Percentiles rank a stretch among this genome's conserved stretches.
These are phyloP conservation scores for Nesoenas mayeri DNA, from an alignment of 2,113 vertebrate genomes.

Conservation along the genomic window DNA sequence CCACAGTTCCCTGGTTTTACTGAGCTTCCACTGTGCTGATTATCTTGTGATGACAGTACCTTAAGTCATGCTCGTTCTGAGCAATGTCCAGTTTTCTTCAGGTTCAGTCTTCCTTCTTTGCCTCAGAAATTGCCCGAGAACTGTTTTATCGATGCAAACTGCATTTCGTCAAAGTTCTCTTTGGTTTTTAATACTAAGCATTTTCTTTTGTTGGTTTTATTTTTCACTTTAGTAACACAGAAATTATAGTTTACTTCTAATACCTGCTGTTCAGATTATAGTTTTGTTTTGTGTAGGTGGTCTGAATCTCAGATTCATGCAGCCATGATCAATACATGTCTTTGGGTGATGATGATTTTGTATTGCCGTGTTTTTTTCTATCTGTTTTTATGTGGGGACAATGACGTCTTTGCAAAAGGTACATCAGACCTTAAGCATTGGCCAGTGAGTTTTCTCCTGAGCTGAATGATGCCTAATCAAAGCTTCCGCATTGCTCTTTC, in stretches of 20 bases:
- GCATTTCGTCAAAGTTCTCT: not conserved
- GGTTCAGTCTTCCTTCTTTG: not conserved
- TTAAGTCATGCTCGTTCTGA: not conserved
- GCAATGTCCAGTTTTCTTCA: not conserved
- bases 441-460: not conserved
- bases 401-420: not conserved
- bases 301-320: not conserved
- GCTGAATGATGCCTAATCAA: not conserved
- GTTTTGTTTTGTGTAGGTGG: not conserved
- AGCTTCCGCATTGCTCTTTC: not conserved
- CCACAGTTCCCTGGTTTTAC: not conserved
- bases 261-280: not conserved
- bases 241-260: not conserved
- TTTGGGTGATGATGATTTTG: not conserved
- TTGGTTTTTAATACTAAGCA: not conserved
- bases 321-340: not conserved
- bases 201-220: not conserved
- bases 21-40: not conserved
- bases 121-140: not conserved
- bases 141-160: not conserved
- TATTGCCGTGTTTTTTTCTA: not conserved
- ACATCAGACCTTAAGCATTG: not conserved
- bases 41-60: not conserved
- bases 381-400: not conserved
- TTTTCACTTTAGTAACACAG: not conserved